Evolutionary conservation across 2,888 invertebrate species (phyloP).

Genomic region (Sphaerophoria taeniata): DNA sequence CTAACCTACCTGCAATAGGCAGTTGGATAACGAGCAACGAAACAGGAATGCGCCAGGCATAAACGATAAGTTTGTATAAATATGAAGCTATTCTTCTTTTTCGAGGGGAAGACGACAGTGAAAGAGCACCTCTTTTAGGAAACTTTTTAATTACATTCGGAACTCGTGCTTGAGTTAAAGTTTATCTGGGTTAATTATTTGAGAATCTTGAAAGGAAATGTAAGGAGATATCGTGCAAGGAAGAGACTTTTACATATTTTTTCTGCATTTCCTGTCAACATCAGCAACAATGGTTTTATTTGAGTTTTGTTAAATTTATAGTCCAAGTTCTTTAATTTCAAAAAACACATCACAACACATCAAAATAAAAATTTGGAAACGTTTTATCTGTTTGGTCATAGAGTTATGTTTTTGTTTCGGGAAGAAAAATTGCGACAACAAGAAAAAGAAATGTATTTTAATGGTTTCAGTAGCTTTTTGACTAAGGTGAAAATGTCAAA

Average conservation of each 20-base stretch:
- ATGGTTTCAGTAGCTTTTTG: too few species aligned
- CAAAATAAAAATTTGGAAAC: too few species aligned
- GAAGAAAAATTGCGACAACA: too few species aligned
- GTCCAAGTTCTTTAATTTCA: too few species aligned
- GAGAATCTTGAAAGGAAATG: constrained; percentile 31
- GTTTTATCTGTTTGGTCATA: too few species aligned
- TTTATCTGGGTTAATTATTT: constrained; percentile 56
- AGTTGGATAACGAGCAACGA: constrained; percentile 22
- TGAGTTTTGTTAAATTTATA: too few species aligned
- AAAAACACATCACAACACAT: too few species aligned
- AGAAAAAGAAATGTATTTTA: too few species aligned
- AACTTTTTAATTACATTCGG: constrained; percentile 55
- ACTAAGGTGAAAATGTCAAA: too few species aligned
- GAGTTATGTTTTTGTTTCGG: too few species aligned
- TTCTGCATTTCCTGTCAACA: too few species aligned
- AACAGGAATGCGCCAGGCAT: constrained; percentile 49
- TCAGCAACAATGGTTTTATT: too few species aligned
- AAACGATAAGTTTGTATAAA: constrained; percentile 11
- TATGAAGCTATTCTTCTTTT: not conserved
- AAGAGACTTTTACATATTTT: constrained; percentile 4
- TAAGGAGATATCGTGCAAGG: constrained; percentile 19
- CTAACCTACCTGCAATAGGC: constrained; percentile 13
- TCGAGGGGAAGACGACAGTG: not conserved
- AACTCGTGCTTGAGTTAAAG: constrained; percentile 44
- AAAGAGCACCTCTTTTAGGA: constrained; percentile 41